Evolutionary conservation across 2,888 invertebrate species (phyloP).

Genomic region (Pteria penguin): DNA sequence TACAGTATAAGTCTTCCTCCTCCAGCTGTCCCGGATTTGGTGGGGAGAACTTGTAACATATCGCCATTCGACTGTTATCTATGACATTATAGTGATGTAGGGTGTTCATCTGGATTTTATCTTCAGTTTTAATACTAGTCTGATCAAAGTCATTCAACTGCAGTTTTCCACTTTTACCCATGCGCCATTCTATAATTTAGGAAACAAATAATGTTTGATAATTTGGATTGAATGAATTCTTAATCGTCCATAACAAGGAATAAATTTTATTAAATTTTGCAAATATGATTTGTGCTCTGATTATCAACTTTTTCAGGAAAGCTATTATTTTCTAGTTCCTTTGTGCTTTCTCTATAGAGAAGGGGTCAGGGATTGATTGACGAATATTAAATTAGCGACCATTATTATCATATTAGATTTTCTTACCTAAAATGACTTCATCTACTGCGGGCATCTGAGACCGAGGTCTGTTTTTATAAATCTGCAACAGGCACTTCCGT

Average conservation of each 20-base stretch:
- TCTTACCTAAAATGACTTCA: constrained; percentile 49
- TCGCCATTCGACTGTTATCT: constrained; percentile 54
- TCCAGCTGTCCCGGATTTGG: not conserved
- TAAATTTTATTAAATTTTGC: too few relatives aligned
- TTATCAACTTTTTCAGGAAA: too few relatives aligned
- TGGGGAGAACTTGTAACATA: constrained; percentile 42
- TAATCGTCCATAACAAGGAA: too few relatives aligned
- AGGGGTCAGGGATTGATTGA: too few relatives aligned
- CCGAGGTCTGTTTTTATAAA: constrained; percentile 59
- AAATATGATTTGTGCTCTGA: too few relatives aligned
- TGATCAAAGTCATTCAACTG: constrained; percentile 51
- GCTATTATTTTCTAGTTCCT: too few relatives aligned
- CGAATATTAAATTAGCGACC: too few relatives aligned
- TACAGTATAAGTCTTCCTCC: constrained; percentile 14
- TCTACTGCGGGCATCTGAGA: constrained; percentile 41
- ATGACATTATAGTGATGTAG: constrained; percentile 56
- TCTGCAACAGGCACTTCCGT: constrained; percentile 53
- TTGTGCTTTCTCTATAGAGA: too few relatives aligned
- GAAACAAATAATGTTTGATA: too few relatives aligned
- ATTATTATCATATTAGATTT: too few relatives aligned
- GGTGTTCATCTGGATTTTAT: constrained; percentile 51
- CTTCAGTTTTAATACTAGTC: constrained; percentile 44
- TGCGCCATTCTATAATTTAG: constrained; percentile 60
- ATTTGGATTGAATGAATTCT: too few relatives aligned
- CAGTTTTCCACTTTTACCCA: constrained; percentile 51